Evolutionary conservation across 1,140 invertebrate genomes (phyloP), one percentile per base, ranked within the genome.

Genomic region (Neodiprion lecontei): DNA sequence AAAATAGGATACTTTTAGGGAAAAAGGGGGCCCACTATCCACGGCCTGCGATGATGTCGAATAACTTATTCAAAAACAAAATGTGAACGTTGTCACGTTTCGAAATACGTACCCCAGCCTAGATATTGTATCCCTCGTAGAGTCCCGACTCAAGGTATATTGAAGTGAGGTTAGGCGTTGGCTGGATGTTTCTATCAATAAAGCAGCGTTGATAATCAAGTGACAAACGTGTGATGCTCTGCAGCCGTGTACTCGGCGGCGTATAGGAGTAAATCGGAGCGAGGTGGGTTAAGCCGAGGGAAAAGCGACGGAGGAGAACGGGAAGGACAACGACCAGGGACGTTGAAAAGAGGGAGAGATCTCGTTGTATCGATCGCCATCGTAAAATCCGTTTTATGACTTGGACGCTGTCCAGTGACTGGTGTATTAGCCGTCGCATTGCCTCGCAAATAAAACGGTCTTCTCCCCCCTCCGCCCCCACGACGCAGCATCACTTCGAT

Each of bases 381-480:
- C 85, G 87, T 87, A 87, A 87, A 87, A 88, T 87, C 82, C 80
- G 85, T 84, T 86, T 87, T 87, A 86, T 86, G 86, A 87, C 84
- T 88, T 87, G 87, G 87, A 87, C 86, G 82, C 80, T 87, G 86
- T 88, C 87, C 87, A 88, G 87, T 87, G 84, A 87, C 83, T 85
- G 85, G 82, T 86, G 84, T 85, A 88, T 88, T 88, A 88, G 86
- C 83, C 85, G 80, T 83, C 79, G 81, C 80, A 83, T 83, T 85
- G 81, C 81, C 82, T 83, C 79, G 79, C 80, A 82, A 84, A 85
- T 85, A 84, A 83, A 84, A 82, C 77, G 83, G 81, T 86, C 84
- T 85, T 85, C 84, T 80, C 83, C 80, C 79, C 80, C 77, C 80
- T 76, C 80, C 72, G 70, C 74, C 72, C 74, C 65, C 74, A 76